Evolutionary conservation across 2,888 invertebrate genomes (phyloP).

Genomic region (Temnothorax rugatulus): DNA sequence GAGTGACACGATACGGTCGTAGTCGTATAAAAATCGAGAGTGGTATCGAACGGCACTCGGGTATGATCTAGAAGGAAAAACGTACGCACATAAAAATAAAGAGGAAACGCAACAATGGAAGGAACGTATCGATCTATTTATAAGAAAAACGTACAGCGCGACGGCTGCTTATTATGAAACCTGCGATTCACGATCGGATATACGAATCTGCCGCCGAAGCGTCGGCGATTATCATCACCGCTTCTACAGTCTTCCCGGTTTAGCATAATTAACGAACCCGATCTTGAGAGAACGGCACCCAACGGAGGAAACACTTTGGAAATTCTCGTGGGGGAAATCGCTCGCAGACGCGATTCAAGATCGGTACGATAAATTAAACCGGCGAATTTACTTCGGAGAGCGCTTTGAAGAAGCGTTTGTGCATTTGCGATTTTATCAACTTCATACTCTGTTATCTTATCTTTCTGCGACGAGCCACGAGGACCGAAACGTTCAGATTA

Average conservation of each 20-base stretch:
- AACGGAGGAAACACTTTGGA: background rate
- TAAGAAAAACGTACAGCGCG: conserved; percentile 19
- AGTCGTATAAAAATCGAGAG: conserved; percentile 50
- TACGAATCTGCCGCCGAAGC: conserved; percentile 6
- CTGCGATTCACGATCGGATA: conserved; percentile 10
- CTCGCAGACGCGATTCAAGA: conserved; percentile 8
- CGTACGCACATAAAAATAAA: conserved; percentile 38
- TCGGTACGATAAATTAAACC: conserved; percentile 24
- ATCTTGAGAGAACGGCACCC: conserved; percentile 16
- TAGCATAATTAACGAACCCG: conserved; percentile 12
- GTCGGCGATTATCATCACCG: conserved; percentile 22
- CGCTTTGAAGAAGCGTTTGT: conserved; percentile 59
- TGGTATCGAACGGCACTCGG: conserved; percentile 30
- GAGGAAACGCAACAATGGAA: conserved; percentile 15
- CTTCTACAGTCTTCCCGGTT: conserved; percentile 13
- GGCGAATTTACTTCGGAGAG: conserved; percentile 41
- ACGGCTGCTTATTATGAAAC: conserved; percentile 39
- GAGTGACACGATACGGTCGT: conserved; percentile 36
- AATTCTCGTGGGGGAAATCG: background rate
- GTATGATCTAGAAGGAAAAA: conserved; percentile 23
- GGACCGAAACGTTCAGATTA: conserved; percentile 12
- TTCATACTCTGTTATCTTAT: conserved; percentile 35
- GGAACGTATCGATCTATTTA: conserved; percentile 45
- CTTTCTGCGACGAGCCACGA: conserved; percentile 38
- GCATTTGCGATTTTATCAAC: conserved; percentile 60